Percentiles rank a stretch among this genome's conserved stretches.
phyloP scores from a whole-genome alignment of 1,140 invertebrate species.

The Ceratosolen solmsi region DNA sequence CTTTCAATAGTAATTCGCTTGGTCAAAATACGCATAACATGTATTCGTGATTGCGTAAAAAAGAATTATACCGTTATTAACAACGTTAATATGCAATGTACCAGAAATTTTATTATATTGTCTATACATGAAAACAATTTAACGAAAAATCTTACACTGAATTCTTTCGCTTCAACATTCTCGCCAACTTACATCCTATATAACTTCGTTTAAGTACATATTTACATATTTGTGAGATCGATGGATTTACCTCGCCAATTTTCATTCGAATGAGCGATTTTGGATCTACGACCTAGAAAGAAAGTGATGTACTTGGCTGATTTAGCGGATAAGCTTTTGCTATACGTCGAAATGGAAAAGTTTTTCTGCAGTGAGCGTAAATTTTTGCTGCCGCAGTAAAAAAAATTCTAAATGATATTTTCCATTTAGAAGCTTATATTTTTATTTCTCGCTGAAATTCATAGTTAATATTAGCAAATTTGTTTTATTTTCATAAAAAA shows the following conservation, averaged over 20 bases:
- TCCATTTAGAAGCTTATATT: background rate
- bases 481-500: background rate
- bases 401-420: background rate
- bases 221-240: constrained; percentile 31
- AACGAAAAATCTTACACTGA: constrained; percentile 12
- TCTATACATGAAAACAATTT: background rate
- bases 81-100: constrained; percentile 37
- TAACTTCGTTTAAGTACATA: constrained; percentile 51
- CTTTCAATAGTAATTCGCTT: constrained; percentile 23
- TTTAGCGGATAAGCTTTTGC: constrained; percentile 13
- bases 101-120: constrained; percentile 35
- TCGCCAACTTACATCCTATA: constrained; percentile 28
- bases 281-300: background rate
- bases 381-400: background rate
- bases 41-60: constrained; percentile 41
- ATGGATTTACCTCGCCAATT: background rate
- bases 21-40: constrained; percentile 44
- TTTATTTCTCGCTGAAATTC: background rate
- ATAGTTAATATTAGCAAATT: background rate
- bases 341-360: constrained; percentile 11
- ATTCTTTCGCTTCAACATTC: constrained; percentile 7
- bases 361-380: background rate
- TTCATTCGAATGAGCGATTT: constrained; percentile 39
- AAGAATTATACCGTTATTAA: constrained; percentile 40
- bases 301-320: constrained; percentile 21